phyloP scores from a whole-genome alignment of 2,888 invertebrate species.

The Drosophila meridiana region DNA sequence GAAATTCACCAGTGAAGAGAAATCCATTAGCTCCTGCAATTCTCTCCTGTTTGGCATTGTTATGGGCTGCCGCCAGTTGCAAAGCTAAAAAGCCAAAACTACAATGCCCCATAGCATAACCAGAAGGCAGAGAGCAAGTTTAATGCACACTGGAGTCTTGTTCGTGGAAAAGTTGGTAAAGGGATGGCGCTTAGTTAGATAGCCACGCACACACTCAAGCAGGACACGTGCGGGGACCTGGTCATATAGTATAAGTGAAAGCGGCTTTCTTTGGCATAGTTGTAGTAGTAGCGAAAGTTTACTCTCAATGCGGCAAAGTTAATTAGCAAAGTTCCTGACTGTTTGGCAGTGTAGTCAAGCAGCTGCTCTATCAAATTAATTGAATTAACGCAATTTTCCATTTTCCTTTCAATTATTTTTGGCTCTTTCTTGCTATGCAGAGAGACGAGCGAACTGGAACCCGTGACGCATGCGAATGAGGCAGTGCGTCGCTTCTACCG shows the following conservation, averaged over 20 bases:
- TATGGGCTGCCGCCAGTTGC: constrained; percentile 8
- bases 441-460: constrained; percentile 90
- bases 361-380: constrained; percentile 32
- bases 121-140: constrained; percentile 3
- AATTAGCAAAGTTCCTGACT: constrained; percentile 62
- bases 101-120: constrained; percentile 21
- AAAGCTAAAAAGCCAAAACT: constrained; percentile 21
- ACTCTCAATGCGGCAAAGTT: constrained; percentile 52
- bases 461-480: constrained; percentile 88
- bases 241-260: constrained; percentile 25
- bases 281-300: constrained; percentile 44
- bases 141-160: not conserved
- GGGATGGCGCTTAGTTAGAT: not conserved
- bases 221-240: constrained; percentile 14
- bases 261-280: constrained; percentile 18
- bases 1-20: constrained; percentile 2
- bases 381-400: constrained; percentile 40
- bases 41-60: constrained; percentile 1
- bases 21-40: constrained; percentile 37
- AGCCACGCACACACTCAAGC: constrained; percentile 15
- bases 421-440: constrained; percentile 85
- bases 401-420: constrained; percentile 18
- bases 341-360: constrained; percentile 10
- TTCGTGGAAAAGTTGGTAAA: not conserved
- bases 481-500: constrained; percentile 91